Evolutionary conservation across 92 coral and sea anemone genomes (phyloP), one percentile per base, ranked within the genome.

Genomic region (Galaxea fascicularis): DNA sequence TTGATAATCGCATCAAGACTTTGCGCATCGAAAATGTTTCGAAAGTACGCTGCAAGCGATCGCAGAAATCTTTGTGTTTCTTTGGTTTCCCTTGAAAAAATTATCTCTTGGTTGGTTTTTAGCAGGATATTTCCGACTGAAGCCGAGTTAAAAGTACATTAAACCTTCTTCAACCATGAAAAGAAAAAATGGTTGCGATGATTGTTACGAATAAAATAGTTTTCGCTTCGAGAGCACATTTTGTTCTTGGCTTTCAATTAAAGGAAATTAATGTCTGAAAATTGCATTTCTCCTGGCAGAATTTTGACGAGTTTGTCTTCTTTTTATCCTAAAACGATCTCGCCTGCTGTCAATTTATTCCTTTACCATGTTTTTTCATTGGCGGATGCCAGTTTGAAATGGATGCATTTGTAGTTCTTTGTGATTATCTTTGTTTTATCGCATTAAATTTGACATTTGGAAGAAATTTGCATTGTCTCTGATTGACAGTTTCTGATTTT

Each of bases 261-360:
- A 57, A 82, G 77, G 78, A 82, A 82, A 82, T 82, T 44, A 57
- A 82, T 35, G 54, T 57, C 78, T 69, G 24, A 28, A 22, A 53
- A 80, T 35, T 15, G 17, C 76, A 51, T 53, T 53, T 56, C 17
- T 70, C 39, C 17, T 44, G 66, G 58, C 59, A 45, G 26, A 70
- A 82, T 57, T 21, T 69, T 82, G 86, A 82, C 86, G 56, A 25
- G 78, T 82, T 69, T 82, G 86, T 57, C 86, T n/a, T 27, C 69
- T 70, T 82, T 70, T 82, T 69, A 58, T 16, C 86, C 58, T 56
- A 44, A 82, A 71, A 39, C 70, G 58, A 82, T 82, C 70, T 18
- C 57, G 30, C 35, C 21, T 41, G 26, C 59, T 56, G 78, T 79
- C 86, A 69, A 70, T 82, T 70, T 82, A 8, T 16, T 35, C 10